Evolutionary conservation across 2,888 invertebrate species (phyloP).

Genomic region (Acronicta alni): DNA sequence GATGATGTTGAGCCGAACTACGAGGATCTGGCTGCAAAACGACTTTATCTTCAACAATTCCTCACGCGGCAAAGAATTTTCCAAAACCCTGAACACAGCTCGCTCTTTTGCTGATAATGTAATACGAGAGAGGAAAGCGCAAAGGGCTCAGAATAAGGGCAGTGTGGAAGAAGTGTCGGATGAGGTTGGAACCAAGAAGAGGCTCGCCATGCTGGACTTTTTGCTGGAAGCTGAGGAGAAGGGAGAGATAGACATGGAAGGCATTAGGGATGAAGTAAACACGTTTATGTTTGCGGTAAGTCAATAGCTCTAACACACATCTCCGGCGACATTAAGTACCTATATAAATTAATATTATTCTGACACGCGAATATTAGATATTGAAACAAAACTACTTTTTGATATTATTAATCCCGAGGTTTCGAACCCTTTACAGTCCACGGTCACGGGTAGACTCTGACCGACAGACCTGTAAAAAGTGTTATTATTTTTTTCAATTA

Average conservation of each 20-base stretch:
- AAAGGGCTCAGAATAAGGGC: constrained; percentile 38
- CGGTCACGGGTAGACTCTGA: too few species aligned
- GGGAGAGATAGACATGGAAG: constrained; percentile 88
- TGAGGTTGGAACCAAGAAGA: constrained; percentile 71
- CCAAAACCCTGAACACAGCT: constrained; percentile 78
- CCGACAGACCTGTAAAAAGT: too few species aligned
- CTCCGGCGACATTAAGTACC: too few species aligned
- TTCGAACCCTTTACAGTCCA: too few species aligned
- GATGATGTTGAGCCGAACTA: constrained; percentile 65
- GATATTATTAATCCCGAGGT: too few species aligned
- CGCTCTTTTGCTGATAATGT: constrained; percentile 88
- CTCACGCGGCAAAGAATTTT: constrained; percentile 81
- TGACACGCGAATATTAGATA: too few species aligned
- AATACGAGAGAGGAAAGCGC: constrained; percentile 81
- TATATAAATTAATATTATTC: too few species aligned
- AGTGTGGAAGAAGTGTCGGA: constrained; percentile 30
- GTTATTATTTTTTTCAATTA: too few species aligned
- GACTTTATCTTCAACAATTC: constrained; percentile 85
- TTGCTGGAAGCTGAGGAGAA: constrained; percentile 89
- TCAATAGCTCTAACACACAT: neutral
- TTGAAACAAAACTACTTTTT: too few species aligned
- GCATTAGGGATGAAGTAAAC: constrained; percentile 92
- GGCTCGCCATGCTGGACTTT: constrained; percentile 91
- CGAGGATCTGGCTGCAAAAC: constrained; percentile 88
- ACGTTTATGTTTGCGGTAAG: constrained; percentile 88